phyloP scores from a whole-genome alignment of 2,797 vertebrate species.

The Champsocephalus esox region DNA sequence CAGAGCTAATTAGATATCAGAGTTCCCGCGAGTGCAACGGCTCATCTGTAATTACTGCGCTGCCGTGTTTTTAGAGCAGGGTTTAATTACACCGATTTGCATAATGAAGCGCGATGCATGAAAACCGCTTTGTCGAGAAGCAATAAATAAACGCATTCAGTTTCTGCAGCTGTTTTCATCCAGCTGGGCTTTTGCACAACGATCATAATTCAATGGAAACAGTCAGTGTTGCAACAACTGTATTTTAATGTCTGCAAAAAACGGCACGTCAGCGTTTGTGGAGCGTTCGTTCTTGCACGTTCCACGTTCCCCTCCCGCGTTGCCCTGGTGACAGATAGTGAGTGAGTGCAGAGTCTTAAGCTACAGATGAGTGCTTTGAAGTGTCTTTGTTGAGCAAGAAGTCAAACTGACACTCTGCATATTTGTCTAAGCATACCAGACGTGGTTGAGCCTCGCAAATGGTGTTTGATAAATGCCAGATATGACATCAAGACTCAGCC shows the following conservation, averaged over 20 bases:
- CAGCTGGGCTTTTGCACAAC: constrained; percentile 43
- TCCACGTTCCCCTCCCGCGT: constrained; percentile 3
- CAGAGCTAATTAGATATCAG: constrained; percentile 45
- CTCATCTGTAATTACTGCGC: constrained; percentile 38
- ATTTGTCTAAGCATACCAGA: constrained; percentile 68
- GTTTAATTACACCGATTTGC: constrained; percentile 7
- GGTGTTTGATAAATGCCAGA: constrained; percentile 56
- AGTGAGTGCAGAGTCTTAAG: constrained; percentile 22
- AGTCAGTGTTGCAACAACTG: constrained; percentile 41
- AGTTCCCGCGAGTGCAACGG: constrained; percentile 14
- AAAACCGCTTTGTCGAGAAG: not conserved
- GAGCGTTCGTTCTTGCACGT: constrained; percentile 4
- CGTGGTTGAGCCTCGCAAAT: constrained; percentile 47
- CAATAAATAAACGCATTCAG: not conserved
- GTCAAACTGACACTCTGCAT: constrained; percentile 53
- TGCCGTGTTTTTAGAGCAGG: constrained; percentile 7
- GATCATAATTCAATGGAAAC: constrained; percentile 17
- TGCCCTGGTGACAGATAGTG: constrained; percentile 2
- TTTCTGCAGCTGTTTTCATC: constrained; percentile 23
- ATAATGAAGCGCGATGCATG: constrained; percentile 19
- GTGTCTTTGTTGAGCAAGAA: constrained; percentile 50
- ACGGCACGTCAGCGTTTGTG: constrained; percentile 11
- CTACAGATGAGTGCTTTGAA: constrained; percentile 60
- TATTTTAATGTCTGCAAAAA: constrained; percentile 26
- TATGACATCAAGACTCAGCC: constrained; percentile 64